These are phyloP conservation scores for Tetramorium simillimum DNA, from an alignment of 1,140 invertebrate species.

Conservation along the genomic window DNA sequence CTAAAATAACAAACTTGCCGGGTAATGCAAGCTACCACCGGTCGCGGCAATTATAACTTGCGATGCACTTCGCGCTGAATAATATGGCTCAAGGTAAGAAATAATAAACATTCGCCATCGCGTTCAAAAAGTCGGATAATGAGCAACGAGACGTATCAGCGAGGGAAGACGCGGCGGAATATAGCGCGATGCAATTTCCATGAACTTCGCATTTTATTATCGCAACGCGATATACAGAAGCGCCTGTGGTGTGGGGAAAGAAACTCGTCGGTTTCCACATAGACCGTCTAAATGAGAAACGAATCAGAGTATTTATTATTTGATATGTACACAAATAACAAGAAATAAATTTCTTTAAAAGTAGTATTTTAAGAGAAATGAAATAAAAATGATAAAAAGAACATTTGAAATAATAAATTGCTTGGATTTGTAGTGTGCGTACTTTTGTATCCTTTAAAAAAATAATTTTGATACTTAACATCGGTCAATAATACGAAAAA, in stretches of 20 bases:
- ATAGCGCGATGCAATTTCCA: conserved; percentile 45
- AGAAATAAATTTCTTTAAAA: neutral
- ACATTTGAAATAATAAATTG: neutral
- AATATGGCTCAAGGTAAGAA: conserved; percentile 53
- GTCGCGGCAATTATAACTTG: conserved; percentile 58
- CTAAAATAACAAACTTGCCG: conserved; percentile 56
- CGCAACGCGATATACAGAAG: conserved; percentile 13
- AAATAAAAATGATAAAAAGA: neutral
- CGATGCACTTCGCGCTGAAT: conserved; percentile 53
- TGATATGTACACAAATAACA: neutral
- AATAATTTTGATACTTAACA: neutral
- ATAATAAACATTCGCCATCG: conserved; percentile 54
- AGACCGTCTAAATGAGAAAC: conserved; percentile 12
- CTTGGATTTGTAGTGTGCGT: neutral
- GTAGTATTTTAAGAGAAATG: neutral
- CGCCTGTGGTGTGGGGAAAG: conserved; percentile 9
- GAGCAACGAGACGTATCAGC: conserved; percentile 46
- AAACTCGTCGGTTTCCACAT: conserved; percentile 30
- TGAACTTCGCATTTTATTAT: conserved; percentile 58
- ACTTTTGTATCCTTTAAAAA: neutral
- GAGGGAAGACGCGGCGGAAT: conserved; percentile 18
- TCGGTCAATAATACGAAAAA: neutral
- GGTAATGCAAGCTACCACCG: conserved; percentile 46
- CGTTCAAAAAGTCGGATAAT: conserved; percentile 54
- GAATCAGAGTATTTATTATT: neutral